A percentile compares a stretch with the other conserved stretches of the same genome.
phyloP scores from a whole-genome alignment of 2,888 invertebrate genomes.

The Orthosia gracilis region DNA sequence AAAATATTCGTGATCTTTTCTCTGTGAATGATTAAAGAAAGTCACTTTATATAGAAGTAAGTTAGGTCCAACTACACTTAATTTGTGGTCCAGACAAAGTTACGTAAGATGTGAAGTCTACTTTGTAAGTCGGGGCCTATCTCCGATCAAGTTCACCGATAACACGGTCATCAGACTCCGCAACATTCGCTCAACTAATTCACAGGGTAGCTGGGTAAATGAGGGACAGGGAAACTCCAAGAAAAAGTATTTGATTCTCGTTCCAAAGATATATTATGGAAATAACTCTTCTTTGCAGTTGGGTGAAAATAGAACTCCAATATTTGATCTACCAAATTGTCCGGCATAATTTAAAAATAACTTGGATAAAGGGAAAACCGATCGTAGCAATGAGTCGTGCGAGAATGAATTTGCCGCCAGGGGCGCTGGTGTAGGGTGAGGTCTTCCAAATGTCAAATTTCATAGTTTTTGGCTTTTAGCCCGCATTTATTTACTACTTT shows the following conservation, averaged over 20 bases:
- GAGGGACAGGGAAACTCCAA: not conserved
- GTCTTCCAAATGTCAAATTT: too few relatives aligned
- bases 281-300: not conserved
- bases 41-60: slow-evolving; percentile 9
- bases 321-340: not conserved
- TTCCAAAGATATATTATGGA: not conserved
- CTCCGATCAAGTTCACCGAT: slow-evolving; percentile 50
- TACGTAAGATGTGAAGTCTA: slow-evolving; percentile 33
- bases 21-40: slow-evolving; percentile 13
- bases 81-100: slow-evolving; percentile 29
- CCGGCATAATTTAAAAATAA: not conserved
- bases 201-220: not conserved
- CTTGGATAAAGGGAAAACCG: too few relatives aligned
- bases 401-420: too few relatives aligned
- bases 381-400: too few relatives aligned
- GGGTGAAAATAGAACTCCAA: not conserved
- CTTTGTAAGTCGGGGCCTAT: slow-evolving; percentile 30
- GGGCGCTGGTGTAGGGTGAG: too few relatives aligned
- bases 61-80: slow-evolving; percentile 22
- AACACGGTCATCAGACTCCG: slow-evolving; percentile 28
- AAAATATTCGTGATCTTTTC: slow-evolving; percentile 17
- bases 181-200: slow-evolving; percentile 33
- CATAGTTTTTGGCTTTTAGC: too few relatives aligned
- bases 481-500: too few relatives aligned
- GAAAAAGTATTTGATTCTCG: not conserved